Evolutionary conservation across 2,888 invertebrate genomes (phyloP).

Genomic region (Hyposoter didymator): DNA sequence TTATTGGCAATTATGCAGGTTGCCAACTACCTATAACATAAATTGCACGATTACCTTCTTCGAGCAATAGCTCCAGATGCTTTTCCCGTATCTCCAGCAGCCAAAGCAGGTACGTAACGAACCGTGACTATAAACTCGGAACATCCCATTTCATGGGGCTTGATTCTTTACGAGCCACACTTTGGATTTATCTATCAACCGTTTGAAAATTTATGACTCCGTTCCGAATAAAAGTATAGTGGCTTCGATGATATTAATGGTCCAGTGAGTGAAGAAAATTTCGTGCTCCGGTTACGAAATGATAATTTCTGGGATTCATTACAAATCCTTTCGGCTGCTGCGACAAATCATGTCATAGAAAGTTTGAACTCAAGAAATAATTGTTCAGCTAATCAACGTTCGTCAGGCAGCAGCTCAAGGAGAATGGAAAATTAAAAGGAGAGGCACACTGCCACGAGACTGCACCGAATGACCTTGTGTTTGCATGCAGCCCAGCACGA

Average conservation of each 20-base stretch:
- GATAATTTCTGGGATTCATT: not conserved
- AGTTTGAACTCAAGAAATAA: not conserved
- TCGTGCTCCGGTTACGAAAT: not conserved
- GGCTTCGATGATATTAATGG: not conserved
- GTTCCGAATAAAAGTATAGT: not conserved
- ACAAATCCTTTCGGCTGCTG: not conserved
- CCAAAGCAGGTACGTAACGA: conserved; percentile 23
- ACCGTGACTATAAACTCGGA: conserved; percentile 29
- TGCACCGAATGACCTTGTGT: not conserved
- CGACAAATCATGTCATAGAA: not conserved
- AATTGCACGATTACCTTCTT: conserved; percentile 57
- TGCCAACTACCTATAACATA: conserved; percentile 52
- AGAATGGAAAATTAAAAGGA: not conserved
- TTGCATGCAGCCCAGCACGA: not conserved
- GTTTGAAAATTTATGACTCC: conserved; percentile 22
- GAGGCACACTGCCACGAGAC: not conserved
- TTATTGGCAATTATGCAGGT: conserved; percentile 64
- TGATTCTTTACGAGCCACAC: conserved; percentile 34
- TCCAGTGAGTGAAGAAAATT: not conserved
- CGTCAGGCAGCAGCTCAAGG: not conserved
- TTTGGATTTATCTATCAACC: conserved; percentile 29
- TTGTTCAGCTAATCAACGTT: not conserved
- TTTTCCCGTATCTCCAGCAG: not conserved
- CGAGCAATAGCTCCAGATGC: conserved; percentile 48
- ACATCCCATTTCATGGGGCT: conserved; percentile 29